These are phyloP conservation scores for Pemphredon lugubris DNA, from an alignment of 2,888 invertebrate genomes.

Conservation along the genomic window DNA sequence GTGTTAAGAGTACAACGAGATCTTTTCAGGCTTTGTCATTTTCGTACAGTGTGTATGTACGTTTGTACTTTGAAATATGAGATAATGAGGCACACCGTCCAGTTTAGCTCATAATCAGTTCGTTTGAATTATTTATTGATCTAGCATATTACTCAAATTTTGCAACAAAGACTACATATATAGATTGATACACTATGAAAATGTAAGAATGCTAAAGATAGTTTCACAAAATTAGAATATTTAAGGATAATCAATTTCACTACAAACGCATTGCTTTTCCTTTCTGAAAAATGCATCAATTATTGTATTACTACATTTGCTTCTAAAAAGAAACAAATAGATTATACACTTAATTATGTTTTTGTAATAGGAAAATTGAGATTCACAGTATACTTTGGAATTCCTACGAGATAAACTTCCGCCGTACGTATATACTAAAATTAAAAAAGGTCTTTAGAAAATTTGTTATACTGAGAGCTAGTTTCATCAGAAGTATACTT, in stretches of 20 bases:
- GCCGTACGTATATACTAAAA: neutral
- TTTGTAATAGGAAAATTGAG: too few relatives aligned
- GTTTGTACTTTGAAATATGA: constrained; percentile 48
- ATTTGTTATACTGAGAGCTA: constrained; percentile 20
- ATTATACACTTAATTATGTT: neutral
- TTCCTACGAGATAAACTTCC: neutral
- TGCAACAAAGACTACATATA: neutral
- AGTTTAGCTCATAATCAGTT: constrained; percentile 11
- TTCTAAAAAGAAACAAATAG: constrained; percentile 6
- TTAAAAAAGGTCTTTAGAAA: constrained; percentile 8
- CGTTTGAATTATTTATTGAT: neutral
- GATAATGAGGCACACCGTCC: constrained; percentile 47
- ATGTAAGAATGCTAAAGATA: too few relatives aligned
- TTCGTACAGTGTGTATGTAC: constrained; percentile 25
- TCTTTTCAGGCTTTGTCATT: neutral
- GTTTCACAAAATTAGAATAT: constrained; percentile 16
- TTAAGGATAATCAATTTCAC: constrained; percentile 1
- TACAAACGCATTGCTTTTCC: constrained; percentile 8
- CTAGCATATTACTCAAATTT: too few relatives aligned
- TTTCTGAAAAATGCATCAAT: constrained; percentile 5
- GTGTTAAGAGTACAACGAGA: too few relatives aligned
- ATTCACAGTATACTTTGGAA: neutral
- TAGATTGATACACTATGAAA: neutral
- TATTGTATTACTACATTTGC: constrained; percentile 8
- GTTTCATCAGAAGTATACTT: constrained; percentile 16